These are phyloP conservation scores for Conops quadrifasciatus DNA, from an alignment of 2,888 invertebrate genomes.

Conservation along the genomic window DNA sequence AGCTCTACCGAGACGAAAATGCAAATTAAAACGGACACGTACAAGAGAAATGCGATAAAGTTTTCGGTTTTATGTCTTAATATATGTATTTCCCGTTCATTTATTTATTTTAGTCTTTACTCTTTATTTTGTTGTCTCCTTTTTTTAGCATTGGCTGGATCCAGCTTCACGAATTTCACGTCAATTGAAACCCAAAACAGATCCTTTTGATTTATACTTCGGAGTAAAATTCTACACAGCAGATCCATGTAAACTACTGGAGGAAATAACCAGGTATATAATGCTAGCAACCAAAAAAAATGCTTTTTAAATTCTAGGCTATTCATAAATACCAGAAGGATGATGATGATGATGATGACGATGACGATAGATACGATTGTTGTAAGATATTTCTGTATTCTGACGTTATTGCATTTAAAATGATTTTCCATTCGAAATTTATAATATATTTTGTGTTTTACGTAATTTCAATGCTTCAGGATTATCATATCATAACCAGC, in stretches of 20 bases:
- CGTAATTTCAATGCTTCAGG: constrained; percentile 14
- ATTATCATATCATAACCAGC: not conserved
- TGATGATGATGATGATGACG: not conserved
- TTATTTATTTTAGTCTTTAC: constrained; percentile 10
- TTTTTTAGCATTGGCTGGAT: constrained; percentile 89
- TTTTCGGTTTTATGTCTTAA: too few relatives aligned
- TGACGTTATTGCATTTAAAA: too few relatives aligned
- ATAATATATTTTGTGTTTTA: too few relatives aligned
- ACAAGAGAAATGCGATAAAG: too few relatives aligned
- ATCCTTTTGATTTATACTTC: constrained; percentile 89
- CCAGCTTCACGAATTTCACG: constrained; percentile 87
- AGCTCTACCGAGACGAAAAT: constrained; percentile 55
- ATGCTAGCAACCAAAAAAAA: not conserved
- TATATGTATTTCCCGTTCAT: constrained; percentile 54
- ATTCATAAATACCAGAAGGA: not conserved
- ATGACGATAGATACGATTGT: too few relatives aligned
- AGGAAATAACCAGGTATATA: constrained; percentile 91
- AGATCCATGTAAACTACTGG: constrained; percentile 93
- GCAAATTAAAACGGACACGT: constrained; percentile 37
- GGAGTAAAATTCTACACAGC: constrained; percentile 98
- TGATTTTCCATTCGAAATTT: too few relatives aligned
- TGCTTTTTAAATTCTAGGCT: too few relatives aligned
- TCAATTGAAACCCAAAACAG: constrained; percentile 79
- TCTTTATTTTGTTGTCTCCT: not conserved
- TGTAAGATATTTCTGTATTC: too few relatives aligned